These are phyloP conservation scores for Caretta caretta DNA, from an alignment of 2,113 vertebrate species.

Conservation along the genomic window DNA sequence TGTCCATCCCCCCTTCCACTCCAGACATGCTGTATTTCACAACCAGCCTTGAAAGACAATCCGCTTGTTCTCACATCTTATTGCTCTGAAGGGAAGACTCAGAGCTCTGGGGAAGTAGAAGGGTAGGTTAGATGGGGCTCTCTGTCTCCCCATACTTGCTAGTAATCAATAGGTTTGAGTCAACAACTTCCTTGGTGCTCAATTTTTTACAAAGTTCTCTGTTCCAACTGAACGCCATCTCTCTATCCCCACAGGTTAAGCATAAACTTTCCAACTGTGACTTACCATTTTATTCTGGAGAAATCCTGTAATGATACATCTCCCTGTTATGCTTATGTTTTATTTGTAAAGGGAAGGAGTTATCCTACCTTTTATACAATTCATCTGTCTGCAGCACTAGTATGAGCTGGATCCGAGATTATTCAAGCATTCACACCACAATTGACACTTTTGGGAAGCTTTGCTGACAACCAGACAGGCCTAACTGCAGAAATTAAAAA, in stretches of 20 bases:
- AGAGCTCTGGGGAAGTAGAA: not conserved
- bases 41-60: not conserved
- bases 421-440: constrained; percentile 20
- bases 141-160: not conserved
- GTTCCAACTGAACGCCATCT: not conserved
- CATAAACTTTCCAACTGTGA: not conserved
- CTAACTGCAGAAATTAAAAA: not conserved
- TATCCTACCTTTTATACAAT: not conserved
- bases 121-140: not conserved
- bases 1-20: not conserved
- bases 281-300: not conserved
- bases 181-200: not conserved
- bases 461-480: not conserved
- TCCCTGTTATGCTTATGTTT: not conserved
- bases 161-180: not conserved
- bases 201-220: not conserved
- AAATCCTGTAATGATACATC: not conserved
- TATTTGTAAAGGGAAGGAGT: not conserved
- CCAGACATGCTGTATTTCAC: not conserved
- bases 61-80: not conserved
- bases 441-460: not conserved
- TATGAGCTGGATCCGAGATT: not conserved
- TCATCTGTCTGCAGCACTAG: not conserved
- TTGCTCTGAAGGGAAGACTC: not conserved
- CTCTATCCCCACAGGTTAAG: not conserved